Percentiles rank a stretch among this genome's conserved stretches.
phyloP scores from a whole-genome alignment of 2,797 vertebrate genomes.

The Chrysocyon brachyurus region DNA sequence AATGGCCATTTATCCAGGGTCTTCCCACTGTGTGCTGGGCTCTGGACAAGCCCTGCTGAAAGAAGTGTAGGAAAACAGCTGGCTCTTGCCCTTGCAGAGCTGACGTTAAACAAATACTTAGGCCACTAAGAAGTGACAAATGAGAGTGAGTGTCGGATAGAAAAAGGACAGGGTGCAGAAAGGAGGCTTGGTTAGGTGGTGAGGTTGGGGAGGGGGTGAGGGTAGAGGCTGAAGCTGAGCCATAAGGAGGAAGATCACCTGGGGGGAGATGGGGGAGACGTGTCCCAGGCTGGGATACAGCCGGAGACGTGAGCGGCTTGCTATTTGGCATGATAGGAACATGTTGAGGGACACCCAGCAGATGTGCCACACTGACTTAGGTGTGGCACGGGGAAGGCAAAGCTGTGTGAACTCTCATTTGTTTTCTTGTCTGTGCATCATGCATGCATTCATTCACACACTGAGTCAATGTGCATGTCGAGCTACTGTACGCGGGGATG shows the following conservation, averaged over 20 bases:
- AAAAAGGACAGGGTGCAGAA: no score
- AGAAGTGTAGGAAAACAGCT: neutral
- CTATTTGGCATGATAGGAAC: neutral
- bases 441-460: neutral
- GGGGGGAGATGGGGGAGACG: neutral
- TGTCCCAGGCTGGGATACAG: no score
- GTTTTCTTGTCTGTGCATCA: neutral
- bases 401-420: neutral
- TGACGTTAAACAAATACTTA: rapidly evolving
- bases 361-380: neutral
- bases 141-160: neutral
- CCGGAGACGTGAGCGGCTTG: neutral
- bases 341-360: neutral
- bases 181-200: neutral
- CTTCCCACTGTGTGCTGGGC: neutral
- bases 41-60: neutral
- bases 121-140: neutral
- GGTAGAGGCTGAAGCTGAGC: neutral
- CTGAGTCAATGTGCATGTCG: rapidly evolving
- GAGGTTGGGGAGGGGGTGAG: neutral
- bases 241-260: neutral
- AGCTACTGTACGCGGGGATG: neutral
- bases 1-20: neutral
- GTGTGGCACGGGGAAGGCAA: neutral
- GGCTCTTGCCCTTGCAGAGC: neutral